These are phyloP conservation scores for Phenganax stokvisi DNA, from an alignment of 92 coral and sea anemone genomes.

Conservation along the genomic window DNA sequence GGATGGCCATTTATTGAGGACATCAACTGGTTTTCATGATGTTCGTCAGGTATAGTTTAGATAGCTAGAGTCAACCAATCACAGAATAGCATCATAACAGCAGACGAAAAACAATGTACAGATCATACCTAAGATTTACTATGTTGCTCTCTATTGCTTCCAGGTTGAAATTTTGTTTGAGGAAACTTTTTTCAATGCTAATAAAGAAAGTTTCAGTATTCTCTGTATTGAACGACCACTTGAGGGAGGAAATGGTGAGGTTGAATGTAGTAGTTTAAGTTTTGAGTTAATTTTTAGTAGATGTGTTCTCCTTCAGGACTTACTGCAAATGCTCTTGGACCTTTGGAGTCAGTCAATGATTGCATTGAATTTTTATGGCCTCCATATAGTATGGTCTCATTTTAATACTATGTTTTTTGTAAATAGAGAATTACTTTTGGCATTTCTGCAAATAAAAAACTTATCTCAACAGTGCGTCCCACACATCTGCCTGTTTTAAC, in stretches of 20 bases:
- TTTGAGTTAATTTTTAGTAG: neutral
- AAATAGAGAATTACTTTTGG: neutral
- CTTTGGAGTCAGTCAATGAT: slow-evolving; percentile 76
- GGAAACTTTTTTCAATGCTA: slow-evolving; percentile 84
- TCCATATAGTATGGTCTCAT: slow-evolving; percentile 53
- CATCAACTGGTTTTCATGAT: slow-evolving; percentile 93
- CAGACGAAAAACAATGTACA: neutral
- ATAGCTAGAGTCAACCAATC: neutral
- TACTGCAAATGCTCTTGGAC: slow-evolving; percentile 70
- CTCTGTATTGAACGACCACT: slow-evolving; percentile 92
- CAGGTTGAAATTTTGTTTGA: slow-evolving; percentile 90
- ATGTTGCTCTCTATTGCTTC: neutral
- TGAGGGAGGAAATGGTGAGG: slow-evolving; percentile 89
- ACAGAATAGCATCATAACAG: neutral
- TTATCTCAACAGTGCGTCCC: too few relatives aligned
- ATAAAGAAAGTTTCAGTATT: slow-evolving; percentile 77
- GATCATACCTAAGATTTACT: too few relatives aligned
- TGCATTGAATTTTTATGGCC: slow-evolving; percentile 93
- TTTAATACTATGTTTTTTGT: neutral
- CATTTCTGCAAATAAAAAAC: neutral
- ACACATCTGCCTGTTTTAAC: neutral
- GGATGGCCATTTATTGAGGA: slow-evolving; percentile 82
- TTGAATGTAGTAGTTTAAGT: neutral
- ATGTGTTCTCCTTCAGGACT: slow-evolving; percentile 47
- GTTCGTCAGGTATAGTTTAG: slow-evolving; percentile 71